Evolutionary conservation across 2,797 vertebrate species (phyloP), one percentile per base, ranked within the genome.

Genomic region (Salmo trutta): DNA sequence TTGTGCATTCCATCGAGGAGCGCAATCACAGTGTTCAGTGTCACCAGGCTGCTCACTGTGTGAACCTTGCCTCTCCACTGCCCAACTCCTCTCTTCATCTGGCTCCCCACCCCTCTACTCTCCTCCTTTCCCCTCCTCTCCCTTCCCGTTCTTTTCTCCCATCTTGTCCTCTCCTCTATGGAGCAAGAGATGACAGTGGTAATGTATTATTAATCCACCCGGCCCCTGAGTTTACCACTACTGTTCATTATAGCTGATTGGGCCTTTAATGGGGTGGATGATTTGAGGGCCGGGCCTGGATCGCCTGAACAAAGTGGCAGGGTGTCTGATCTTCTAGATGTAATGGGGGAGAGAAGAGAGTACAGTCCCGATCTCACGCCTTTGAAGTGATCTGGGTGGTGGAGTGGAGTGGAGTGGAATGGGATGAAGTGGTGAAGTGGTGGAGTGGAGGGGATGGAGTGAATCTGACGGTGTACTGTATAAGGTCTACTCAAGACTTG

Each of bases 151-250:
- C 41, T 14, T 12, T 12, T 47, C 41, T 47, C 41, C 41, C 41
- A 47, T 12, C 41, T 47, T 10, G 10, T 47, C 31, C 54, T 36
- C 72, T 36, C 31, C 86, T 88, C 76, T 82, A 83, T 73, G 81
- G 86, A 78, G 33, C 83, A 75, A 84, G 70, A 81, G 86, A 90
- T 87, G 90, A 91, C 88, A 92, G 88, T 88, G 78, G 77, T 81
- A 74, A 86, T 94, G 89, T 94, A 94, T 94, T 87, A 94, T 94
- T 94, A 90, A 94, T 92, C 85, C 79, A 70, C 83, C 89, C 89
- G 85, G 85, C 82, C 78, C 75, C 83, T 15, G 81, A 86, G 87
- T 86, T 89, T 83, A 82, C 90, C 6, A 84, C 83, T 36, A 15
- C 29, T 77, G 85, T 93, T 93, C 91, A 91, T 94, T 93, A 94